Evolutionary conservation across 2,888 invertebrate genomes (phyloP).

Genomic region (Temnothorax ravouxi): DNA sequence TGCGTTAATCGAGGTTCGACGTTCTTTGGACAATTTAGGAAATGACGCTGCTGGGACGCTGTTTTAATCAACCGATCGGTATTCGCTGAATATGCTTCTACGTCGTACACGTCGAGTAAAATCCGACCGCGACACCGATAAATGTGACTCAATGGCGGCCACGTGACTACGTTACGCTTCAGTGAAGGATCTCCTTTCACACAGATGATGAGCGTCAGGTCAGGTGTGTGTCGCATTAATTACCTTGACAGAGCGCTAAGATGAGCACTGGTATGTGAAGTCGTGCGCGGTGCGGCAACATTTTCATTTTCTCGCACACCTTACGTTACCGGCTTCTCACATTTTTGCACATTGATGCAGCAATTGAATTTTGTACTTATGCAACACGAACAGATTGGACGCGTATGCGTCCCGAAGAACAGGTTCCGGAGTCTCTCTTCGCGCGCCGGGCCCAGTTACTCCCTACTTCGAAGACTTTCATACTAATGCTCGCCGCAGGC

Average conservation of each 20-base stretch:
- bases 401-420: neutral
- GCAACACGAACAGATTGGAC: neutral
- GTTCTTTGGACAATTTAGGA: neutral
- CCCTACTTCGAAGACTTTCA: conserved; percentile 55
- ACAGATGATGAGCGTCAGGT: neutral
- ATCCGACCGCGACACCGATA: conserved; percentile 40
- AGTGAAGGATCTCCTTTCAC: conserved; percentile 5
- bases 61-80: neutral
- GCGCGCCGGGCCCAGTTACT: conserved; percentile 6
- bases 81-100: conserved; percentile 21
- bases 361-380: neutral
- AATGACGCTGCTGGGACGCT: neutral
- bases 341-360: conserved; percentile 19
- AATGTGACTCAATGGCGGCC: conserved; percentile 68
- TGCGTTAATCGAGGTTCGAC: neutral
- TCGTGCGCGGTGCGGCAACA: conserved; percentile 33
- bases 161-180: conserved; percentile 67
- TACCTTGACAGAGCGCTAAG: conserved; percentile 62
- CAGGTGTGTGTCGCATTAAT: conserved; percentile 34
- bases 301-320: conserved; percentile 36
- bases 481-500: conserved; percentile 58
- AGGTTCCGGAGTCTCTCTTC: conserved; percentile 4
- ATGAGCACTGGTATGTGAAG: conserved; percentile 15
- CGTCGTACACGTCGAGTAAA: conserved; percentile 39
- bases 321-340: conserved; percentile 36